Percentiles rank a stretch among this genome's conserved stretches.
phyloP scores from a whole-genome alignment of 2,888 invertebrate species.

The Lepidochitona cinerea region DNA sequence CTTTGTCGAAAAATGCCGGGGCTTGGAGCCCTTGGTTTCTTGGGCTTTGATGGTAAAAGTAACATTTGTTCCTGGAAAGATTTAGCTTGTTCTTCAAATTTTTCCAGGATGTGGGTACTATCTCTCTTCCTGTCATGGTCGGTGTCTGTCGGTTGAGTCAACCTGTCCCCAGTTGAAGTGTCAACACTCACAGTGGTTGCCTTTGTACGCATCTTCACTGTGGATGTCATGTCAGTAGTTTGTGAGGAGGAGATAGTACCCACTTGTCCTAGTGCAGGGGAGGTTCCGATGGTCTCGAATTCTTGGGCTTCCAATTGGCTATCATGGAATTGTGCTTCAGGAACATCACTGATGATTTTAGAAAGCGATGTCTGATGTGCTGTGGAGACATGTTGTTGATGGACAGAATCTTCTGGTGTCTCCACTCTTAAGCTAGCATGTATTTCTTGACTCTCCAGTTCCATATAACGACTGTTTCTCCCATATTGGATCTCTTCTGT shows the following conservation, averaged over 20 bases:
- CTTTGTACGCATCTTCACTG: background rate
- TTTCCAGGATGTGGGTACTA: constrained; percentile 54
- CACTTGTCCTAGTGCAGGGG: background rate
- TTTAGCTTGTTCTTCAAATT: constrained; percentile 56
- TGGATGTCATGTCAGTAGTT: background rate
- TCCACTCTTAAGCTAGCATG: background rate
- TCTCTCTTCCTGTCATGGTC: constrained; percentile 28
- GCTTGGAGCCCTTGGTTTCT: constrained; percentile 48
- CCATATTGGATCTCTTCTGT: background rate
- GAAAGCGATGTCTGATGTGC: background rate
- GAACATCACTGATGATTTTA: background rate
- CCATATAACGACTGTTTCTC: background rate
- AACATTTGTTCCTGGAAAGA: constrained; percentile 34
- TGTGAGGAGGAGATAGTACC: background rate
- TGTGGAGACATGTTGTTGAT: background rate
- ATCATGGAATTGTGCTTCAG: background rate
- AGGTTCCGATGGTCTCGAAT: background rate
- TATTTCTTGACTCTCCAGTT: background rate
- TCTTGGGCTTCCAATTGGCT: background rate
- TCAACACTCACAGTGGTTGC: background rate
- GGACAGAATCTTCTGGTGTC: background rate
- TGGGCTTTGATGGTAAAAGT: constrained; percentile 19
- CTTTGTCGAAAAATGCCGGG: constrained; percentile 53
- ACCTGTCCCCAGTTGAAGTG: background rate
- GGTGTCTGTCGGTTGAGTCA: background rate